phyloP scores from a whole-genome alignment of 2,888 invertebrate genomes.

The Mylabris sibirica region DNA sequence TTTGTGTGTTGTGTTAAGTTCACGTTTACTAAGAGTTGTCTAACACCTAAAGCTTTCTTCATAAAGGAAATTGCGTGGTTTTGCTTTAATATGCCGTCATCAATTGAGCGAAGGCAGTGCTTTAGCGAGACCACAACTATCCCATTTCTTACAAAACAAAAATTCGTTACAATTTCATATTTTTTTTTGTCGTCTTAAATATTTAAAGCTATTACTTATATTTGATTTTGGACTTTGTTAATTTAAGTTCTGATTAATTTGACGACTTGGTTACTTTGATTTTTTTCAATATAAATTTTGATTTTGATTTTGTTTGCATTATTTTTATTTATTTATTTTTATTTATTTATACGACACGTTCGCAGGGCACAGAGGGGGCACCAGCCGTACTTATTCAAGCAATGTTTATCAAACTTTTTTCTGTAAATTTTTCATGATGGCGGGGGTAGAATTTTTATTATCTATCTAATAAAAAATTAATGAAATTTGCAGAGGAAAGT shows the following conservation, averaged over 20 bases:
- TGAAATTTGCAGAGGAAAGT: conserved; percentile 12
- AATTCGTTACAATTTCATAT: conserved; percentile 30
- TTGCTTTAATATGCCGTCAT: conserved; percentile 55
- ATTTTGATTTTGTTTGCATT: conserved; percentile 39
- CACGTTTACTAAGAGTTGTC: conserved; percentile 48
- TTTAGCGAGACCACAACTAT: conserved; percentile 57
- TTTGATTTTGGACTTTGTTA: conserved; percentile 39
- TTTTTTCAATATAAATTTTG: conserved; percentile 37
- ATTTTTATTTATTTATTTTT: conserved; percentile 36
- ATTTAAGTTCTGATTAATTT: conserved; percentile 41
- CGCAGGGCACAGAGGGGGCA: conserved; percentile 12
- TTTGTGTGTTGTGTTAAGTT: conserved; percentile 59
- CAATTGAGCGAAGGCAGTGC: conserved; percentile 55
- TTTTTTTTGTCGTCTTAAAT: conserved; percentile 33
- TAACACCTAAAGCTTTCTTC: conserved; percentile 54
- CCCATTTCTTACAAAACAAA: conserved; percentile 17
- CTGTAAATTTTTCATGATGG: conserved; percentile 32
- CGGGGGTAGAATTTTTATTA: not conserved
- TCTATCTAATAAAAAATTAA: not conserved
- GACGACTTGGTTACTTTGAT: conserved; percentile 40
- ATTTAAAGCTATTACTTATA: conserved; percentile 21
- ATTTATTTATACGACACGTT: conserved; percentile 37
- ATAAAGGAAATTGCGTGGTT: conserved; percentile 55
- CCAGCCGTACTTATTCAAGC: conserved; percentile 2
- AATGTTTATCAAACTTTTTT: conserved; percentile 40